Evolutionary conservation across 2,888 invertebrate species (phyloP).

Genomic region (Tipula vernalis): DNA sequence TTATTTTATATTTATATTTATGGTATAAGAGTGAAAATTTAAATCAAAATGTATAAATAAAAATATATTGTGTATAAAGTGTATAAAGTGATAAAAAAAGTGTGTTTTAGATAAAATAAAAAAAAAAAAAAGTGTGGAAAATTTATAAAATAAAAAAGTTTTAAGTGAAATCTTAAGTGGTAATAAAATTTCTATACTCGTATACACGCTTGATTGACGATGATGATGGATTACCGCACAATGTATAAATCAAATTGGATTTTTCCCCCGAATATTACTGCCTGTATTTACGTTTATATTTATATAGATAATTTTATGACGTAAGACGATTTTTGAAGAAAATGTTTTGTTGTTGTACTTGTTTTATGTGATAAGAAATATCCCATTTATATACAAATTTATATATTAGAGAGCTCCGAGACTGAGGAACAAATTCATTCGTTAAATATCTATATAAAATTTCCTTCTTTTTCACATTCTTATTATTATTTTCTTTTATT

Average conservation of each 20-base stretch:
- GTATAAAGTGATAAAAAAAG: background rate
- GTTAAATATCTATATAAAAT: background rate
- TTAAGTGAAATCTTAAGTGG: background rate
- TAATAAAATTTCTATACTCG: background rate
- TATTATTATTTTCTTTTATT: background rate
- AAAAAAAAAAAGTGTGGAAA: background rate
- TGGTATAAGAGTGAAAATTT: background rate
- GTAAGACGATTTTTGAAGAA: background rate
- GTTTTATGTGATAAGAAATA: background rate
- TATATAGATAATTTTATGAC: background rate
- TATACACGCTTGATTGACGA: background rate
- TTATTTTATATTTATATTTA: background rate
- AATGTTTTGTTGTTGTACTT: background rate
- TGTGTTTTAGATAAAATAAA: background rate
- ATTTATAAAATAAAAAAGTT: background rate
- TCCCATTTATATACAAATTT: background rate
- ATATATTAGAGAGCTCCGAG: background rate
- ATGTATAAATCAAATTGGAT: background rate
- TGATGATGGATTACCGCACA: background rate
- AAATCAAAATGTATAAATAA: background rate
- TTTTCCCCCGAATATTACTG: background rate
- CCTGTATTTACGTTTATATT: background rate
- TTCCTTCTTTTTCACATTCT: background rate
- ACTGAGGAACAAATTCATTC: background rate
- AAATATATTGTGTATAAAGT: background rate